A percentile compares a stretch with the other conserved stretches of the same genome.
Evolutionary conservation across 2,797 vertebrate species (phyloP).

Genomic region (Rhabdophis nuchalis): DNA sequence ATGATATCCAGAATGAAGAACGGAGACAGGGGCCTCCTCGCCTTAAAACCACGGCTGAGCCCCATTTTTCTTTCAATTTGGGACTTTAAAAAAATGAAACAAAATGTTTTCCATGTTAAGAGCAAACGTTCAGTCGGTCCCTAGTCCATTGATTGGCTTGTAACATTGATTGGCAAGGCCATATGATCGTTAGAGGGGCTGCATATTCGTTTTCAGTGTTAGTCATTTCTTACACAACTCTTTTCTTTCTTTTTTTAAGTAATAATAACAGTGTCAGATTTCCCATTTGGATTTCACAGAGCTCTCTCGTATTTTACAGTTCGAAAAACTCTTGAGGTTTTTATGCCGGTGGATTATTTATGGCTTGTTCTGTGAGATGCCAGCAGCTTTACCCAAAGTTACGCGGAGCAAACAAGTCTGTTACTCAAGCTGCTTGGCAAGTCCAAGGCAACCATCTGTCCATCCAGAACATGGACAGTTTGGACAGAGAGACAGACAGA

Average conservation of each 20-base stretch:
- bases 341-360: conserved; percentile 15
- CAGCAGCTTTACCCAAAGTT: conserved; percentile 11
- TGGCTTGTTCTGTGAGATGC: conserved; percentile 12
- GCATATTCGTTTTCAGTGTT: conserved; percentile 42
- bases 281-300: conserved; percentile 43
- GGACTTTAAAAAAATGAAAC: conserved; percentile 24
- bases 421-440: not conserved
- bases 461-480: conserved; percentile 6
- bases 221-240: conserved; percentile 58
- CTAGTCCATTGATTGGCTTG: not conserved
- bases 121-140: conserved; percentile 10
- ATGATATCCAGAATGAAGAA: not conserved
- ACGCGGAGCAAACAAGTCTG: conserved; percentile 10
- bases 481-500: too few relatives aligned
- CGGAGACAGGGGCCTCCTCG: too few relatives aligned
- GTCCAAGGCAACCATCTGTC: not conserved
- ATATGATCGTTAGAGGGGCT: conserved; percentile 45
- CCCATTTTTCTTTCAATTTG: too few relatives aligned
- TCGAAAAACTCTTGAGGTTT: conserved; percentile 46
- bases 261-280: conserved; percentile 35
- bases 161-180: not conserved
- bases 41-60: too few relatives aligned
- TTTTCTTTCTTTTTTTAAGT: conserved; percentile 27
- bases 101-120: conserved; percentile 27
- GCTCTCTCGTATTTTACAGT: conserved; percentile 37